Percentiles rank a stretch among this genome's conserved stretches.
Conservation (phyloP, 2,888 invertebrate genomes). For the Lampropteryx suffumata region DNA sequence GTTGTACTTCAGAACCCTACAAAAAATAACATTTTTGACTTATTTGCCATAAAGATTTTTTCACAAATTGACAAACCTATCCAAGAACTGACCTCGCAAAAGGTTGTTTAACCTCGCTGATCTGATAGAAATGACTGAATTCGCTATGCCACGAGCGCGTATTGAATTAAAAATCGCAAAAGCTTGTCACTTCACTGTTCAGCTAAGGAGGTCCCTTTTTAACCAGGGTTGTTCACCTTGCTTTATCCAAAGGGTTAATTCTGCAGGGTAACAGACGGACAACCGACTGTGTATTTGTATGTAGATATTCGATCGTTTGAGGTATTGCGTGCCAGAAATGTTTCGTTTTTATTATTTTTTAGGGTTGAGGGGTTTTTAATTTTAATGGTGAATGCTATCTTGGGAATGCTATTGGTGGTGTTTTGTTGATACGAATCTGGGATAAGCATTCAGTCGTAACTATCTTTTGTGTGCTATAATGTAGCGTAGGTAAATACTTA, state of each 20-base stretch:
- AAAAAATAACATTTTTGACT: too few relatives aligned
- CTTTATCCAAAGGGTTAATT: slow-evolving; percentile 77
- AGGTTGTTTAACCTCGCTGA: too few relatives aligned
- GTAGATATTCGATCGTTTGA: slow-evolving; percentile 44
- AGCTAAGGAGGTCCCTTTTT: slow-evolving; percentile 64
- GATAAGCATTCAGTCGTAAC: not conserved
- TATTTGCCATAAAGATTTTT: too few relatives aligned
- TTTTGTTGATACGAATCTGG: not conserved
- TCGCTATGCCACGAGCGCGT: too few relatives aligned
- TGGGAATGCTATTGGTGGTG: slow-evolving; percentile 9
- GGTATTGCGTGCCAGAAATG: slow-evolving; percentile 65
- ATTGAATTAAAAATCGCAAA: slow-evolving; percentile 36
- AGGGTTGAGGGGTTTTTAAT: slow-evolving; percentile 56
- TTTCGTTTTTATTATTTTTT: slow-evolving; percentile 62
- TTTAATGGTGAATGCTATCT: slow-evolving; percentile 38
- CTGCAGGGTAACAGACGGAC: slow-evolving; percentile 70
- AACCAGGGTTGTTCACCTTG: slow-evolving; percentile 79
- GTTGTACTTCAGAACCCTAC: too few relatives aligned
- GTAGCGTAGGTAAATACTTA: too few relatives aligned
- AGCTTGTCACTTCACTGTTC: slow-evolving; percentile 37
- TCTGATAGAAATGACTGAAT: too few relatives aligned
- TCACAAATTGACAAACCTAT: too few relatives aligned
- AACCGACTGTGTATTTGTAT: slow-evolving; percentile 58
- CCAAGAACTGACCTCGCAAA: too few relatives aligned
- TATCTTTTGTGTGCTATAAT: not conserved